Evolutionary conservation across 1,140 invertebrate genomes (phyloP).

Genomic region (Pissodes strobi): DNA sequence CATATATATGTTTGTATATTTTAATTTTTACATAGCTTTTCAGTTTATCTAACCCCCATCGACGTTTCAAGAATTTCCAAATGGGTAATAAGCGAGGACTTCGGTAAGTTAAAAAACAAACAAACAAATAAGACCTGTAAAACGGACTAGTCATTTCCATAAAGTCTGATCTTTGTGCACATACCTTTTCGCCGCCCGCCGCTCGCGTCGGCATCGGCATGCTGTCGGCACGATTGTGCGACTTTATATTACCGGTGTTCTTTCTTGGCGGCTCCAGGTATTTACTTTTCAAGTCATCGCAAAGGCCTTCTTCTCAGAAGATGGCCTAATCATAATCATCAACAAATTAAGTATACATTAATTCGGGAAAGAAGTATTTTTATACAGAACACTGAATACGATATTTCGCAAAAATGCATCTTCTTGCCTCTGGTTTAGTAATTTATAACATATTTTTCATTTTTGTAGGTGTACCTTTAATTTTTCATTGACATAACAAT

Average conservation of each 20-base stretch:
- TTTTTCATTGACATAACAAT: too few relatives aligned
- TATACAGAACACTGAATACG: not conserved
- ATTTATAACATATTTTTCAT: too few relatives aligned
- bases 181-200: conserved; percentile 9
- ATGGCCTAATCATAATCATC: conserved; percentile 14
- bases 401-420: too few relatives aligned
- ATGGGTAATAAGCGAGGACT: conserved; percentile 12
- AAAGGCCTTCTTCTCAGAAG: conserved; percentile 9
- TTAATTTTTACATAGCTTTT: too few relatives aligned
- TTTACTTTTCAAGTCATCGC: conserved; percentile 17
- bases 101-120: conserved; percentile 12
- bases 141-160: conserved; percentile 24
- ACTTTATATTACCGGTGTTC: conserved; percentile 15
- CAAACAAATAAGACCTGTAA: conserved; percentile 23
- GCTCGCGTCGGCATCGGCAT: conserved; percentile 16
- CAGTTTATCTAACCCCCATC: conserved; percentile 18
- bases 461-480: too few relatives aligned
- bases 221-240: conserved; percentile 24
- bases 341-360: conserved; percentile 1
- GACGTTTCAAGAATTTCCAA: conserved; percentile 18
- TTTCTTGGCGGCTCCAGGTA: conserved; percentile 17
- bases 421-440: too few relatives aligned
- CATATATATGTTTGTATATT: too few relatives aligned
- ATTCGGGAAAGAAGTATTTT: too few relatives aligned
- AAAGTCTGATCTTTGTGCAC: conserved; percentile 24